Base-by-base conservation (phyloP, 2,113 vertebrate genomes). In the Uropsilus gracilis region DNA sequence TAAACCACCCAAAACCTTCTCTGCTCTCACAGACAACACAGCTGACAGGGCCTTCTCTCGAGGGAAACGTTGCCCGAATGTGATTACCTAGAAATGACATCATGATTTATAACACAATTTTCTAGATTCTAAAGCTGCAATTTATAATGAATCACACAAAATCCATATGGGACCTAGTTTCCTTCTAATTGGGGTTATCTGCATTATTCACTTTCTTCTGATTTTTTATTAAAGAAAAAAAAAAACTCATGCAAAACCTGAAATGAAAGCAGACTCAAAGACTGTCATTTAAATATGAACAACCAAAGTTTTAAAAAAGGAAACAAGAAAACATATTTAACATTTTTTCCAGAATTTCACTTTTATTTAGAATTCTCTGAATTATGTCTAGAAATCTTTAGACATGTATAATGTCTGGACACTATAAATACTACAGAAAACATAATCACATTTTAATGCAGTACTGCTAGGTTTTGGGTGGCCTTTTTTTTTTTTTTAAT, bases 61-160 rank as follows among this genome's bases (percentile, higher is more conserved):
- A 26, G 94, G 95, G 96, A 95, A 77, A 16, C 59, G 68, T 1
- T 1, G 97, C 94, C 87, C n/a, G 28, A 89, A 32, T 75, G 72
- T 59, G 97, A 97, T 97, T 97, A 73, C 97, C n/a, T 96, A 86
- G 71, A 97, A 96, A 46, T 97, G 98, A 98, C 98, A 98, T 96
- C 95, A 81, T 73, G 32, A 97, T 97, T 98, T 95, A 94, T 78
- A 88, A 63, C 4, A 93, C 95, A 90, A 91, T 98, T 98, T 98
- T 95, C 96, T 91, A 92, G 94, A 90, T 95, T 91, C 97, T 97
- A 93, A 97, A 97, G 97, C 95, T 96, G 95, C 53, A 93, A 94
- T 86, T 96, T 95, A 95, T 55, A 97, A 77, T 11, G 76, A 97
- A 75, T 82, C 80, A 59, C 94, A 94, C 66, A 86, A 82, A 57